Evolutionary conservation across 2,113 vertebrate species (phyloP), one percentile per base, ranked within the genome.

Genomic region (Apteryx mantelli): DNA sequence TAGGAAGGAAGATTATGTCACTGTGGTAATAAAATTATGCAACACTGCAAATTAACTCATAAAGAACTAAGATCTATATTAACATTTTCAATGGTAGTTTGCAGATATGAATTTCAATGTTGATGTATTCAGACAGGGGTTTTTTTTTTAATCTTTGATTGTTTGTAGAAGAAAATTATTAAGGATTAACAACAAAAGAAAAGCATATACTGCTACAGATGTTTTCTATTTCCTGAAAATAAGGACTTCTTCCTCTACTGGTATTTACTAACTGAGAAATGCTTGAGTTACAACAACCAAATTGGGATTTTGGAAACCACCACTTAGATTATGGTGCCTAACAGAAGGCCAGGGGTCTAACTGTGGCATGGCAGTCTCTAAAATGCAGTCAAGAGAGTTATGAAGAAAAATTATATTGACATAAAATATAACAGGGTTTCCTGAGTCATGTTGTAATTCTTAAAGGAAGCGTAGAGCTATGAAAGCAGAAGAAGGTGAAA

Each of bases 201-300:
- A 83, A 92, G 20, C 7, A 77, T 86, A 69, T 66, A 61, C 5
- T 42, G 20, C 22, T 96, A 95, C 50, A 92, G 38, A 94, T 66
- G 58, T 15, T 95, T 93, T 95, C 80, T 91, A 96, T 91, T 58
- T 73, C 56, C 74, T 69, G 18, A 38, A 56, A 81, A 95, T 91
- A 68, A 82, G 82, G 74, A 71, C 87, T 93, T 36, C 73, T 84
- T 65, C 73, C 28, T 58, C 50, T 89, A 81, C 65, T 89, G 70
- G 94, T 89, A 90, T 89, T 92, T 82, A 86, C 56, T 73, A 91
- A 96, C 68, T 91, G 18, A 85, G 79, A 97, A 97, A 97, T 89
- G 55, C 90, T 66, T 77, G 80, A 97, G 48, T 96, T 94, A 86
- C 66, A 75, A 85, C 89, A 86, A 60, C 48, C 89, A 83, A 89